Evolutionary conservation across 2,888 invertebrate species (phyloP).

Genomic region (Merodon equestris): DNA sequence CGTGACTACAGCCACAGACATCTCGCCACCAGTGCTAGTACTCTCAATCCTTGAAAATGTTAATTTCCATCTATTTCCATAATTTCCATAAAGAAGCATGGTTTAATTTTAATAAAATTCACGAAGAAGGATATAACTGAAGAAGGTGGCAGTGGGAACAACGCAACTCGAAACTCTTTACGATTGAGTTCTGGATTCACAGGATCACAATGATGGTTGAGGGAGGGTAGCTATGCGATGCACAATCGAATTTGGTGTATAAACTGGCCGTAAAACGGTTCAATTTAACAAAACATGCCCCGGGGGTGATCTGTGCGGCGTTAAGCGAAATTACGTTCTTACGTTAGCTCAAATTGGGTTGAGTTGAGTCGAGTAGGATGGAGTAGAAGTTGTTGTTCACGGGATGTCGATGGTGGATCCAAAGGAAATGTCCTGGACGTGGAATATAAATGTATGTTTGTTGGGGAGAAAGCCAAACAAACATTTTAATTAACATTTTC

Average conservation of each 20-base stretch:
- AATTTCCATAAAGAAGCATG: slow-evolving; percentile 40
- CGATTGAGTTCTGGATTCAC: too few species aligned
- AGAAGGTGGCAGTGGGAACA: slow-evolving; percentile 11
- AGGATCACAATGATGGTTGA: slow-evolving; percentile 17
- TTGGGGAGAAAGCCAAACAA: slow-evolving; percentile 35
- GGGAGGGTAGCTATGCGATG: slow-evolving; percentile 9
- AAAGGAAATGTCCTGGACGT: slow-evolving; percentile 17
- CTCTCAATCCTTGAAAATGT: slow-evolving; percentile 33
- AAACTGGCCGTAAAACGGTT: slow-evolving; percentile 47
- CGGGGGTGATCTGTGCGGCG: slow-evolving; percentile 25
- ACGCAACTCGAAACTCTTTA: too few species aligned
- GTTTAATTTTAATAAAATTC: slow-evolving; percentile 48
- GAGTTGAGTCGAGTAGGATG: too few species aligned
- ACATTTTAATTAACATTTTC: slow-evolving; percentile 46
- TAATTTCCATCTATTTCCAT: slow-evolving; percentile 57
- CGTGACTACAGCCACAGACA: too few species aligned
- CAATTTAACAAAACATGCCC: slow-evolving; percentile 46
- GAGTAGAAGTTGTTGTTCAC: not conserved
- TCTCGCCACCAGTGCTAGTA: not conserved
- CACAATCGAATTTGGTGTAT: slow-evolving; percentile 47
- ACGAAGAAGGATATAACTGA: slow-evolving; percentile 40
- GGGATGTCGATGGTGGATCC: too few species aligned
- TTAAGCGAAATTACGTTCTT: slow-evolving; percentile 43
- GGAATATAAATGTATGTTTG: too few species aligned
- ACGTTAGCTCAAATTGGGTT: slow-evolving; percentile 10